Evolutionary conservation across 2,113 vertebrate species (phyloP).

Genomic region (Equus quagga): DNA sequence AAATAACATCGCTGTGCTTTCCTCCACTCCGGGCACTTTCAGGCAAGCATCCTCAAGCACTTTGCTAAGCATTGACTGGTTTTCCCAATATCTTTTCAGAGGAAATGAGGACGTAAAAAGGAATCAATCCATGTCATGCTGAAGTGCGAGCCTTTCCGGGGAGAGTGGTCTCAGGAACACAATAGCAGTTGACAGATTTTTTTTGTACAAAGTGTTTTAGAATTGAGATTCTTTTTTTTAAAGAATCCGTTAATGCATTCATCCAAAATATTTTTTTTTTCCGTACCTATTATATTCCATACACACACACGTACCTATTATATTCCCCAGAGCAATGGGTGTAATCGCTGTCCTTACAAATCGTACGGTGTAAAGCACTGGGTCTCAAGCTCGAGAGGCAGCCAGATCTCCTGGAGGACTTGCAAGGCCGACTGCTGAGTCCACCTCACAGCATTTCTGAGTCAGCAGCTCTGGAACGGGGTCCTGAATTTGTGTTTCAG

Average conservation of each 20-base stretch:
- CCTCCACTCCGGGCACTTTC: not conserved
- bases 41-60: not conserved
- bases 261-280: not conserved
- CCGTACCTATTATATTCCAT: not conserved
- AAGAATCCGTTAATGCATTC: not conserved
- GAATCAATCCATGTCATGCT: not conserved
- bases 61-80: not conserved
- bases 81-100: not conserved
- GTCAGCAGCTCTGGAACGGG: not conserved
- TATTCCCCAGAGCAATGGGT: too few relatives aligned
- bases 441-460: accelerated
- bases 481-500: not conserved
- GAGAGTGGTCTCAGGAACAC: not conserved
- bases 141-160: not conserved
- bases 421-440: too few relatives aligned
- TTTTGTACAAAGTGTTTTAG: not conserved
- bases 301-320: not conserved
- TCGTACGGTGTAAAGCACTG: accelerated
- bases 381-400: accelerated
- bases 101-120: not conserved
- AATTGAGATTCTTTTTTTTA: not conserved
- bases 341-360: not conserved
- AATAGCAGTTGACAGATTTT: not conserved
- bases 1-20: not conserved
- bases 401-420: not conserved